Evolutionary conservation across 2,113 vertebrate genomes (phyloP).

Genomic region (Psettodes erumei): DNA sequence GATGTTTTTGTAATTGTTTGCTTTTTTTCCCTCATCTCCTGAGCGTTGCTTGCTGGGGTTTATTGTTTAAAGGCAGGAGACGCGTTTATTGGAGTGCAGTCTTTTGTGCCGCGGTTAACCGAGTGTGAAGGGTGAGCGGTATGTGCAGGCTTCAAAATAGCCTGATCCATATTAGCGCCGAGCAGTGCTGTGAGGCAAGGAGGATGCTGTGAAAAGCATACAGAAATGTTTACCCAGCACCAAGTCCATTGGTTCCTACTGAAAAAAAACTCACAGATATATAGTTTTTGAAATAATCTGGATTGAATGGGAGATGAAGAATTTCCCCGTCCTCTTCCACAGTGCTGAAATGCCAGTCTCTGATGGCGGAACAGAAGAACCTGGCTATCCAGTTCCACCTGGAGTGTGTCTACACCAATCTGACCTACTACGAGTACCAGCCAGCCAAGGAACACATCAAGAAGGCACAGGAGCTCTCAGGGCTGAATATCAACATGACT

Average conservation of each 20-base stretch:
- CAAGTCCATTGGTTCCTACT: no score
- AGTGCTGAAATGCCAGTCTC: conserved; percentile 83
- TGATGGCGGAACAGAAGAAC: conserved; percentile 78
- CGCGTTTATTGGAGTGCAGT: conserved; percentile 27
- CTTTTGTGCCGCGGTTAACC: conserved; percentile 27
- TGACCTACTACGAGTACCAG: conserved; percentile 94
- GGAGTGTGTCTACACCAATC: conserved; percentile 89
- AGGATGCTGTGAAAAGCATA: conserved; percentile 25
- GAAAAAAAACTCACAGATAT: not conserved
- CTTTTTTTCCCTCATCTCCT: not conserved
- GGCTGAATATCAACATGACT: conserved; percentile 86
- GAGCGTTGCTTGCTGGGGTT: not conserved
- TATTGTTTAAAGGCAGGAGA: conserved; percentile 7
- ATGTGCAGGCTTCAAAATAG: conserved; percentile 19
- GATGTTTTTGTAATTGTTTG: conserved; percentile 19
- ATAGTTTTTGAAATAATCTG: no score
- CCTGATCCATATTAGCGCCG: conserved; percentile 47
- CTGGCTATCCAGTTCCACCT: conserved; percentile 92
- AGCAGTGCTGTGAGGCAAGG: conserved; percentile 4
- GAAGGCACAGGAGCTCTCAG: conserved; percentile 85
- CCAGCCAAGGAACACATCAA: conserved; percentile 88
- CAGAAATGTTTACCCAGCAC: conserved; percentile 2
- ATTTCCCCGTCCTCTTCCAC: conserved; percentile 10
- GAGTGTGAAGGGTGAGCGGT: conserved; percentile 42
- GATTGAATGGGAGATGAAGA: not conserved